Base-by-base conservation (phyloP, 2,888 invertebrate genomes). In the Physocephala rufipes region DNA sequence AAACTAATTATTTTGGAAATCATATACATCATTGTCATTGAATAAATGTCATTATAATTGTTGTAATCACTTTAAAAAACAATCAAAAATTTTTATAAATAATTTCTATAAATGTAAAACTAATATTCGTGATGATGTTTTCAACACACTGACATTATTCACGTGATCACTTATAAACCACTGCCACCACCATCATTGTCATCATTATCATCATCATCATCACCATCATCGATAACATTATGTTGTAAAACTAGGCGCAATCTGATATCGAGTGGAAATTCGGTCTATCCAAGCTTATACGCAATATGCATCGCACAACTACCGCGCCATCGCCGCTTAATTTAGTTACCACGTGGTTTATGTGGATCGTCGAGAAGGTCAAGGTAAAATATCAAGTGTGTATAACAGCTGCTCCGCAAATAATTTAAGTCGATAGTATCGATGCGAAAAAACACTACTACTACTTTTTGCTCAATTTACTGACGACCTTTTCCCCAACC, bases 201-300 rank as follows among this genome's bases (percentile, higher is more conserved):
- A 58, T 28, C 58, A 28, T 24, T 4, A 58, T 58, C 58, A 12
- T 24, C 58, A 58, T 28, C 59, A 59, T 45, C 26, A 28, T 45
- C 61, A 21, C 30, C 53, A 62, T 61, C 59, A 43, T 28, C 24
- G 61, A 24, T 15, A 36, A 53, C 45, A 19, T 45, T 58, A 16
- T 26, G 9, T 36, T 36, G 36, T 30, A 70, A 19, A 43, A 21
- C 81, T 90, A 97, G 91, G 98, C 98, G 49, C 98, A 99, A 91
- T 99, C 99, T 61, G 99, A 99, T 87, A 98, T 97, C 81, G 99
- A 99, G 87, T 99, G 99, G 99, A 99, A 99, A 88, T 99, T 97
- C 85, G 99, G 99, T 36, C 87, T 99, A 82, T 99, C 99, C 69
- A 99, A 99, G 87, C 89, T 99, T 82, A 97, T 99, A 84, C 90